Evolutionary conservation across 2,113 vertebrate species (phyloP), one percentile per base, ranked within the genome.

Genomic region (Pelodiscus sinensis): DNA sequence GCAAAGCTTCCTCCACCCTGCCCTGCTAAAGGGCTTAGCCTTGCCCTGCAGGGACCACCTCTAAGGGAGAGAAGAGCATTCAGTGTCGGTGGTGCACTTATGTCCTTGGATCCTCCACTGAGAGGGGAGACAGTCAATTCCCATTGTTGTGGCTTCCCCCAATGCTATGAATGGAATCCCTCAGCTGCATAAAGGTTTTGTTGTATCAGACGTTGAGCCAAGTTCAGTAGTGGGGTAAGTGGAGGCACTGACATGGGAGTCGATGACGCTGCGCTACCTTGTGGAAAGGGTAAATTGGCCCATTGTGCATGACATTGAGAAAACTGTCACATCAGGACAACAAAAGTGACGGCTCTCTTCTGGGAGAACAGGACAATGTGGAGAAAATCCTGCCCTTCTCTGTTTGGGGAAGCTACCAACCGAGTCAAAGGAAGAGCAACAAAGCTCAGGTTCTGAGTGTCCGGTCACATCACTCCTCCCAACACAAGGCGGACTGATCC

Each of bases 21-120:
- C 82, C 71, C 81, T 56, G 65, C 87, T 84, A 84, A 87, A 91
- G 90, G 90, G 81, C 75, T 85, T 75, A 89, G 24, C 75, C 51
- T 68, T 73, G 56, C 82, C 4, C 0, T 0, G 5, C 50, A 90
- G 79, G 77, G 91, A 86, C 86, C 80, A 88, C 88, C 68, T n/a
- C 0, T 1, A 84, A 80, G 50, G 84, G 60, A 2, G 0, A 85
- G 31, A 87, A 85, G 68, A 55, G 29, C 71, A 56, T 71, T 92
- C 91, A 38, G 44, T 5, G 85, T 52, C 81, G 5, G 3, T 8
- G 27, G 51, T 51, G 22, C n/a, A 71, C 86, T 27, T 81, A n/a
- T 29, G 51, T 85, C 85, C 82, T 80, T 87, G 58, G 90, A 81
- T 86, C 24, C 87, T 68, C 9, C 29, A 80, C 88, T 92, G 71